Conservation (phyloP, 1,140 invertebrate species). For the Tetramorium parvispinum region DNA sequence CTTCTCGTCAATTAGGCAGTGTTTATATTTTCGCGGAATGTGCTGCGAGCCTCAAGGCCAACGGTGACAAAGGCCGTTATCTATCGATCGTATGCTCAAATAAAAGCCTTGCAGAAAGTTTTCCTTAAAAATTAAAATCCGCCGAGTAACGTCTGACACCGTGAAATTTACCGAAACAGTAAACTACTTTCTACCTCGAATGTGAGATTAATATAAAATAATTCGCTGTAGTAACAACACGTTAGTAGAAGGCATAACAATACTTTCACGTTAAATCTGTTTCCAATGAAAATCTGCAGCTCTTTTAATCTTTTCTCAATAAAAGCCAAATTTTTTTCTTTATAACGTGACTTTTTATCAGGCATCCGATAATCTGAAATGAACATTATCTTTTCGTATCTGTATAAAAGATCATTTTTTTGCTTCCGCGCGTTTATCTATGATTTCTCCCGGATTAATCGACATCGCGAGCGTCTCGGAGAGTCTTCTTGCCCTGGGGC, state of each 20-base stretch:
- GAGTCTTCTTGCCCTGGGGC: not conserved
- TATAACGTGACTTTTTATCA: not conserved
- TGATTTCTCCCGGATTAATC: constrained; percentile 18
- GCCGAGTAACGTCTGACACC: not conserved
- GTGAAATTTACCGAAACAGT: not conserved
- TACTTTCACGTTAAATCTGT: not conserved
- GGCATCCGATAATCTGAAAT: not conserved
- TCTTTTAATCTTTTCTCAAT: not conserved
- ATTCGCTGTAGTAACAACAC: not conserved
- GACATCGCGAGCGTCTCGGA: not conserved
- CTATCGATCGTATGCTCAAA: constrained; percentile 6
- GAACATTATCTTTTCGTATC: constrained; percentile 25
- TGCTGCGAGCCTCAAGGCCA: not conserved
- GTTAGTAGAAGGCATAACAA: not conserved
- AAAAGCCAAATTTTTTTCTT: not conserved
- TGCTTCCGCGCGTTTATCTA: constrained; percentile 11
- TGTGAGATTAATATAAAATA: not conserved
- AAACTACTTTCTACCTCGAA: too few relatives aligned
- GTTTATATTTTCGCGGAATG: constrained; percentile 44
- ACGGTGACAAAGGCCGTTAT: constrained; percentile 13
- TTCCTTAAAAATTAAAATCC: not conserved
- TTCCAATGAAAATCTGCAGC: not conserved
- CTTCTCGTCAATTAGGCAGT: constrained; percentile 13
- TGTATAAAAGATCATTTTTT: constrained; percentile 17
- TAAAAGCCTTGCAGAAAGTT: not conserved